Evolutionary conservation across 2,888 invertebrate species (phyloP).

Genomic region (Quadroppia sp.): DNA sequence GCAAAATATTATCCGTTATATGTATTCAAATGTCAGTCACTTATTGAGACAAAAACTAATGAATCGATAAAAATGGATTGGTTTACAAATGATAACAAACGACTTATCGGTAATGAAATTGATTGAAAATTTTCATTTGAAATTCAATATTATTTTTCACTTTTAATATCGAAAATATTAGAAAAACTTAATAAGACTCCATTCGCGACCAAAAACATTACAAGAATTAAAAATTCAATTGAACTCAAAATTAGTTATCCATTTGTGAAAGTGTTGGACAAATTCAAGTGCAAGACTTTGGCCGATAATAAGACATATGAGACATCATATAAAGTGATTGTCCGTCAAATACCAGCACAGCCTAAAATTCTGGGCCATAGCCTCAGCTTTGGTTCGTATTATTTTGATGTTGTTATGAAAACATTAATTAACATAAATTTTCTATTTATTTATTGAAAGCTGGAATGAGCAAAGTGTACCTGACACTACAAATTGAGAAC

Average conservation of each 20-base stretch:
- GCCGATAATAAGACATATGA: background rate
- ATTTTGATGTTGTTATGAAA: no score
- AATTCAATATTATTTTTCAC: background rate
- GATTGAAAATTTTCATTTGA: no score
- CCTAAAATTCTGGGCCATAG: background rate
- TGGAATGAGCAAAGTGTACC: background rate
- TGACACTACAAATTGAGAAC: background rate
- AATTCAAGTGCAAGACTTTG: background rate
- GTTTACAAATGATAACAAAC: background rate
- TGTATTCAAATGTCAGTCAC: background rate
- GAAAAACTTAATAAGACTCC: background rate
- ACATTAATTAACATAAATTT: background rate
- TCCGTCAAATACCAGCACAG: background rate
- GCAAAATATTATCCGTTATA: background rate
- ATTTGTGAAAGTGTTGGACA: background rate
- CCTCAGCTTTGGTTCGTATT: background rate
- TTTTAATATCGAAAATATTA: no score
- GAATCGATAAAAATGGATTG: background rate
- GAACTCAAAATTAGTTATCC: slow-evolving; percentile 9
- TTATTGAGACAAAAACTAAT: background rate
- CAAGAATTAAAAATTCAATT: background rate
- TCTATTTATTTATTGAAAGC: background rate
- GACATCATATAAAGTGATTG: background rate
- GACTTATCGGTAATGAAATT: background rate
- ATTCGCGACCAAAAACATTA: background rate